Evolutionary conservation across 30 jellyfish, hydroid and myxozoan species (phyloP).

Genomic region (Sanderia malayensis): DNA sequence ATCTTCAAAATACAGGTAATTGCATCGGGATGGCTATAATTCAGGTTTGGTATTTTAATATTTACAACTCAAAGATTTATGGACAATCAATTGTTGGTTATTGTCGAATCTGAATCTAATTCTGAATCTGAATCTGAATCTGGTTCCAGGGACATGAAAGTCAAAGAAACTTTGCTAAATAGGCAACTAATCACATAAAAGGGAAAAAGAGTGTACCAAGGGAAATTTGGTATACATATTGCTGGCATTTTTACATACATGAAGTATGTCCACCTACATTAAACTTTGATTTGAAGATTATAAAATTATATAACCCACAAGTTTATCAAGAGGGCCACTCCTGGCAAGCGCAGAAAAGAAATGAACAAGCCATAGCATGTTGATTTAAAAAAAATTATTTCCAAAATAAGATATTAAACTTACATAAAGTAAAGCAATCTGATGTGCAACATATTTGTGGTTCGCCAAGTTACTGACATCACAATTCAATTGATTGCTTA

Average conservation of each 20-base stretch:
- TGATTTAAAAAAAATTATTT: neutral
- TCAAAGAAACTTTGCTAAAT: too few species aligned
- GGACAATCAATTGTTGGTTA: too few species aligned
- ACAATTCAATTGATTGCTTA: slow-evolving; percentile 41
- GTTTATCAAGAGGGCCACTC: neutral
- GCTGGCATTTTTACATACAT: neutral
- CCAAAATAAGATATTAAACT: slow-evolving; percentile 3
- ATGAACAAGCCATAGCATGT: neutral
- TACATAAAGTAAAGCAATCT: slow-evolving; percentile 61
- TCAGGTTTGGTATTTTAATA: too few species aligned
- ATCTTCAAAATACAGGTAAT: too few species aligned
- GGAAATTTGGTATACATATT: too few species aligned
- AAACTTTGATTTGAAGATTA: neutral
- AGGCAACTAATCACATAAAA: too few species aligned
- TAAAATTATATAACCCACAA: neutral
- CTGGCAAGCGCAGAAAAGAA: neutral
- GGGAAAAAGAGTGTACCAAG: too few species aligned
- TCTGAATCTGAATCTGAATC: too few species aligned
- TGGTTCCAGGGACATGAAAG: too few species aligned
- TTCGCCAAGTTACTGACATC: slow-evolving; percentile 47
- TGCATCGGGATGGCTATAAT: too few species aligned
- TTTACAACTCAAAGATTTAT: too few species aligned
- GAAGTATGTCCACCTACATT: neutral
- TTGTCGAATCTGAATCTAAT: too few species aligned
- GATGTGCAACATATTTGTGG: slow-evolving; percentile 75